phyloP scores from a whole-genome alignment of 64 coral and sea anemone genomes.

The Pocillopora damicornis region DNA sequence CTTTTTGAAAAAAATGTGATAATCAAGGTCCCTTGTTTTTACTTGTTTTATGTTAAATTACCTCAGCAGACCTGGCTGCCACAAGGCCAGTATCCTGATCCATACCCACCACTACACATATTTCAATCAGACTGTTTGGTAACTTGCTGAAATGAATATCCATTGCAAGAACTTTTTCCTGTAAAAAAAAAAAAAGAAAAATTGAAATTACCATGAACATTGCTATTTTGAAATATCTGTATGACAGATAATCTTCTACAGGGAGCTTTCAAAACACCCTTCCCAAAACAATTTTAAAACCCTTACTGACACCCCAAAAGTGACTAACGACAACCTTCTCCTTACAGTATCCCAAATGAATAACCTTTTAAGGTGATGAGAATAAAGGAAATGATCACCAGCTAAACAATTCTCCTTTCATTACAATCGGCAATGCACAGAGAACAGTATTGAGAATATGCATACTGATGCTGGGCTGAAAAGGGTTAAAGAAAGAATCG shows the following conservation, averaged over 20 bases:
- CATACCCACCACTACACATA: conserved; percentile 70
- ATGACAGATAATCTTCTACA: not conserved
- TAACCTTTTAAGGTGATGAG: no score
- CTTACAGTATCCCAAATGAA: no score
- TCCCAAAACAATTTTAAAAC: no score
- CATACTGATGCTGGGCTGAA: not conserved
- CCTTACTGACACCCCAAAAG: no score
- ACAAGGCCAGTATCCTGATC: conserved; percentile 70
- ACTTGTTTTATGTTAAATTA: not conserved
- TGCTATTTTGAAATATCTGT: not conserved
- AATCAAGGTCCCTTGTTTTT: no score
- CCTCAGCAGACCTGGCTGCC: not conserved
- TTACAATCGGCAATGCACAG: not conserved
- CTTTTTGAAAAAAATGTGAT: no score
- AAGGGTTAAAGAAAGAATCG: not conserved
- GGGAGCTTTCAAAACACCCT: no score
- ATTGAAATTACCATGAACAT: not conserved
- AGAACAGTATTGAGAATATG: not conserved
- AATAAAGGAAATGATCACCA: no score
- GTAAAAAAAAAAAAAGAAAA: not conserved
- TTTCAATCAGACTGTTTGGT: conserved; percentile 67
- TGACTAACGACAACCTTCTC: no score
- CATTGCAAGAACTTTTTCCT: not conserved
- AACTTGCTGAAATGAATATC: conserved; percentile 38
- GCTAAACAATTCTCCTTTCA: not conserved